These are phyloP conservation scores for Oreochromis tanganicae DNA, from an alignment of 2,113 vertebrate genomes.

Conservation along the genomic window DNA sequence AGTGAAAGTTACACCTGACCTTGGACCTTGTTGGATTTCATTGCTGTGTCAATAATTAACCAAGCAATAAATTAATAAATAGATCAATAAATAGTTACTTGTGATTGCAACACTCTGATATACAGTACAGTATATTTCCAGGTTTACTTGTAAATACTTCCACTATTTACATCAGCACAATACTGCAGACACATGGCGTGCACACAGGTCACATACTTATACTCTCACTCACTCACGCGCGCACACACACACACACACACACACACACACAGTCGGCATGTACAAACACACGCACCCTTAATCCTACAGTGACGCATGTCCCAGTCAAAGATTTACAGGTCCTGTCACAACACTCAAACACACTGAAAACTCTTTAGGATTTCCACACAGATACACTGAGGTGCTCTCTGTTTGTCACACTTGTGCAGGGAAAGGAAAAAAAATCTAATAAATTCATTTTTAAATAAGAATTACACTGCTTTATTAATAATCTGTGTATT, in stretches of 20 bases:
- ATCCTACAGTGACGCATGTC: not conserved
- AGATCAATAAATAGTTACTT: conserved; percentile 52
- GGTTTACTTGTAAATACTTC: conserved; percentile 46
- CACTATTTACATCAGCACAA: conserved; percentile 60
- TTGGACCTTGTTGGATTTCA: not conserved
- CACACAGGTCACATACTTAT: not conserved
- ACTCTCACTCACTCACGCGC: fast-evolving
- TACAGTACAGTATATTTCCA: conserved; percentile 51
- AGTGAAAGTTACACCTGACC: not conserved
- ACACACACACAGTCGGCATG: not conserved
- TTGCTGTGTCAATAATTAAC: conserved; percentile 22
- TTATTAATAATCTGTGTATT: not conserved
- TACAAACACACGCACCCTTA: not conserved
- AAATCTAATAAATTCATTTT: fast-evolving
- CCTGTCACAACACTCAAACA: not conserved
- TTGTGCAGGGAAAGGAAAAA: not conserved
- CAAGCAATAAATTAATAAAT: conserved; percentile 48
- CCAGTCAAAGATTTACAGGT: not conserved
- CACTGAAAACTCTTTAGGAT: not conserved
- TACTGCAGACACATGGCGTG: not conserved
- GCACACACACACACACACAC: fast-evolving
- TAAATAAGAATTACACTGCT: not conserved
- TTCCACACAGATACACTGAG: not conserved
- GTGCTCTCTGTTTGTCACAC: not conserved
- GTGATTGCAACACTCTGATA: conserved; percentile 48